Base-by-base conservation (phyloP, 2,888 invertebrate species). In the Xylota segnis region DNA sequence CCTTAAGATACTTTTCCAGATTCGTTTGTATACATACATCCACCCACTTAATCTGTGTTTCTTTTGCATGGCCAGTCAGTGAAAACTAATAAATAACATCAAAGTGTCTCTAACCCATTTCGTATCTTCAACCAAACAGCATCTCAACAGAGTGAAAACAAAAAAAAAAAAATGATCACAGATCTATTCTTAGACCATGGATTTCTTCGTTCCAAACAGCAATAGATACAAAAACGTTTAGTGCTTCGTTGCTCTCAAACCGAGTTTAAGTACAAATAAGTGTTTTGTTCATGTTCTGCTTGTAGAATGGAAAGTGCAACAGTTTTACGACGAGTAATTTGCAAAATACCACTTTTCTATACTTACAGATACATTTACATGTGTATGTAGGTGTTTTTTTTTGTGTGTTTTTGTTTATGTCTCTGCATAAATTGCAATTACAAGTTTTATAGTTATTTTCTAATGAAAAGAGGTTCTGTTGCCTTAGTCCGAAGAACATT, bases 221-320 rank as follows among this genome's bases (percentile, higher is more conserved):
- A 45, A 45, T 50, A 72, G 37, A 72, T 72, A 37, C 59, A 50
- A 29, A 34, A 47, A 9, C 18, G 23, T 50, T 16, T 18, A 43
- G 32, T 37, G 7, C 27, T 65, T 12, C 32, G 6, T 14, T 14
- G 29, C 16, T 63, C 32, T 63, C 16, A 7, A 45, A 16, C 7
- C 32, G n/a, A 43, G n/a, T 59, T 59, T 14, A 27, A 27, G 23
- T 43, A 9, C 59, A n/a, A 5, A 40, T 40, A 10, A 10, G 16
- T 29, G 5, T 54, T 54, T 27, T 45, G 40, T 61, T 43, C 40
- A 40, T 37, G 58, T 40, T 14, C 23, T 23, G 14, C 12, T 37
- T 34, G 5, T 16, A 6, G 9, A 68, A 59, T 59, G 50, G 50
- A 61, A 59, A 61, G 40, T 72, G 59, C 59, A 61, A 27, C 58